A percentile compares a stretch with the other conserved stretches of the same genome.
Evolutionary conservation across 64 coral and sea anemone species (phyloP).

Genomic region (Anthopleura sola): DNA sequence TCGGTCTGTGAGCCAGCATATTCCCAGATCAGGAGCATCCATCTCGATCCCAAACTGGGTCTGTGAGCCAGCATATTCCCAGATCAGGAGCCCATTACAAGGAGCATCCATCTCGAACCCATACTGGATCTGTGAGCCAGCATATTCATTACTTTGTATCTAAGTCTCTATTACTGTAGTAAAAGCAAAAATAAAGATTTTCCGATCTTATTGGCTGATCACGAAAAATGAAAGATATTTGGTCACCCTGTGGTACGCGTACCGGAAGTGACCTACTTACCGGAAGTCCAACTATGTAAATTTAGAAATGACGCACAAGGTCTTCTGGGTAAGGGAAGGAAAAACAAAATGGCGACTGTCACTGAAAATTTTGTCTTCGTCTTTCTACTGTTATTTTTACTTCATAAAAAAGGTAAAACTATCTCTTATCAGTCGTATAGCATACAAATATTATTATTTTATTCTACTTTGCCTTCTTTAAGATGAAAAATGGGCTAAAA

Average conservation of each 20-base stretch:
- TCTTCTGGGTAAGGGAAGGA: background rate
- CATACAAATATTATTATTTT: too few species aligned
- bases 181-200: too few species aligned
- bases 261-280: background rate
- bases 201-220: too few species aligned
- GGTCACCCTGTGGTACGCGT: background rate
- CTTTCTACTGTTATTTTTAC: background rate
- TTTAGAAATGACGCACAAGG: constrained; percentile 5
- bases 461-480: background rate
- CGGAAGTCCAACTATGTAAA: background rate
- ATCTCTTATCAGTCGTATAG: background rate
- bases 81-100: too few species aligned
- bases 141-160: too few species aligned
- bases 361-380: background rate
- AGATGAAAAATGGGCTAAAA: background rate
- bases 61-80: too few species aligned
- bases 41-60: too few species aligned
- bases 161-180: too few species aligned
- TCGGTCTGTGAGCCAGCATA: too few species aligned
- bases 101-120: too few species aligned
- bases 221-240: background rate
- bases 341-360: constrained; percentile 15
- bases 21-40: too few species aligned
- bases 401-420: background rate
- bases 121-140: too few species aligned